phyloP scores from a whole-genome alignment of 2,113 vertebrate species.

The Equus przewalskii region DNA sequence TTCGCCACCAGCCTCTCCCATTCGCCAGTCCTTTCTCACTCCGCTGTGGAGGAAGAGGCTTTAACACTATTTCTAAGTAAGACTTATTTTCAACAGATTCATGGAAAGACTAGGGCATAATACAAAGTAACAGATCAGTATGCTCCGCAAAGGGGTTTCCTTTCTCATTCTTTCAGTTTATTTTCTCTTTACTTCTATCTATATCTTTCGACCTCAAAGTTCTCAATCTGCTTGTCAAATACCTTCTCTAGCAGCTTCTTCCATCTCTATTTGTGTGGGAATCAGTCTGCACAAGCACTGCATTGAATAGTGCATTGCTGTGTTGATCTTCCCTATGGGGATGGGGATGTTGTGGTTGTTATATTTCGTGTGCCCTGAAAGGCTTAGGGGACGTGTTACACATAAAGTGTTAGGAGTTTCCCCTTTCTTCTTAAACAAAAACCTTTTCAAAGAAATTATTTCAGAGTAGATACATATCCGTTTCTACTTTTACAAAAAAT shows the following conservation, averaged over 20 bases:
- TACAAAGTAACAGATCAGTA: neutral
- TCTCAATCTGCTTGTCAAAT: neutral
- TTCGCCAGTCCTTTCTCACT: neutral
- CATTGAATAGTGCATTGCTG: neutral
- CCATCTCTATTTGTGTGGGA: neutral
- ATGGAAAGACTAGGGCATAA: neutral
- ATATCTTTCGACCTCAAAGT: neutral
- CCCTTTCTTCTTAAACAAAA: constrained; percentile 12
- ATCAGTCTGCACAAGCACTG: neutral
- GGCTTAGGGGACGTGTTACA: neutral
- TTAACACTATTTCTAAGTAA: neutral
- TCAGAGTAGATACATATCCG: neutral
- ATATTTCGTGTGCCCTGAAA: neutral
- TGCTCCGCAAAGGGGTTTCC: neutral
- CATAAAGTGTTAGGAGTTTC: neutral
- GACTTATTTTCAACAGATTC: neutral
- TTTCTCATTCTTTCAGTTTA: neutral
- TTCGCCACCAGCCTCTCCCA: neutral
- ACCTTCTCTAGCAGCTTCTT: neutral
- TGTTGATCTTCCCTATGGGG: neutral
- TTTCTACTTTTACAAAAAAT: neutral
- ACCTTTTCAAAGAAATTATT: constrained; percentile 18
- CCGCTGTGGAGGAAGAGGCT: neutral
- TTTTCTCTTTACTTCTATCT: neutral
- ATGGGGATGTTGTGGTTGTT: neutral